Conservation (phyloP, 2,888 invertebrate species). For the Tupiocoris notatus region DNA sequence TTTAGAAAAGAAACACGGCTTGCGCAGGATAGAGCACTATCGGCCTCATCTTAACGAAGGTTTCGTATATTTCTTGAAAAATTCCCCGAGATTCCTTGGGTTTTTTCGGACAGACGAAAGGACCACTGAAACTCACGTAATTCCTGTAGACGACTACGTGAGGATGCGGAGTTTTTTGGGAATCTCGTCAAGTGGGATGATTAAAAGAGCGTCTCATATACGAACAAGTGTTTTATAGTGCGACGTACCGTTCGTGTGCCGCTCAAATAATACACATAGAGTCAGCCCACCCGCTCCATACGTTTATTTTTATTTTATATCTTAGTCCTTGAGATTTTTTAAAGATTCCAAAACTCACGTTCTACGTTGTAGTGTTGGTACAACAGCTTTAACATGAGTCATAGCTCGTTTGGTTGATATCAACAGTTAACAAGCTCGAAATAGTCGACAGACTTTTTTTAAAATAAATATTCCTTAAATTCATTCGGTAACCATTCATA, state of each 20-base stretch:
- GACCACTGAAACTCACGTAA: not conserved
- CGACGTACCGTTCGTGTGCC: not conserved
- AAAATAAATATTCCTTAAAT: too few relatives aligned
- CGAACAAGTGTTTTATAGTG: not conserved
- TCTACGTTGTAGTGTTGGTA: not conserved
- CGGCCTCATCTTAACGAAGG: constrained; percentile 22
- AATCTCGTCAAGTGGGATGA: not conserved
- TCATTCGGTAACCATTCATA: too few relatives aligned
- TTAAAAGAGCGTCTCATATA: not conserved
- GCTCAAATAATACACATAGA: too few relatives aligned
- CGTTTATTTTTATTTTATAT: not conserved
- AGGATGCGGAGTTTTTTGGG: not conserved
- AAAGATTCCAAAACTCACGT: not conserved
- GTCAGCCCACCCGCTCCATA: not conserved
- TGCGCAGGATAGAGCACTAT: constrained; percentile 15
- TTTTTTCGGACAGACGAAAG: not conserved
- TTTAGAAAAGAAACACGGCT: constrained; percentile 9
- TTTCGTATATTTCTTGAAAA: not conserved
- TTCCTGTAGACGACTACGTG: not conserved
- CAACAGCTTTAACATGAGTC: not conserved
- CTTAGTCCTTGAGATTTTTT: not conserved
- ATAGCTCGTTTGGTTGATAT: too few relatives aligned
- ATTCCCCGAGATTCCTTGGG: not conserved
- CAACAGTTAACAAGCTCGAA: too few relatives aligned
- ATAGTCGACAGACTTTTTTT: too few relatives aligned